A percentile compares a stretch with the other conserved stretches of the same genome.
Conservation (phyloP, 2,888 invertebrate species). For the Punctoribates punctum region DNA sequence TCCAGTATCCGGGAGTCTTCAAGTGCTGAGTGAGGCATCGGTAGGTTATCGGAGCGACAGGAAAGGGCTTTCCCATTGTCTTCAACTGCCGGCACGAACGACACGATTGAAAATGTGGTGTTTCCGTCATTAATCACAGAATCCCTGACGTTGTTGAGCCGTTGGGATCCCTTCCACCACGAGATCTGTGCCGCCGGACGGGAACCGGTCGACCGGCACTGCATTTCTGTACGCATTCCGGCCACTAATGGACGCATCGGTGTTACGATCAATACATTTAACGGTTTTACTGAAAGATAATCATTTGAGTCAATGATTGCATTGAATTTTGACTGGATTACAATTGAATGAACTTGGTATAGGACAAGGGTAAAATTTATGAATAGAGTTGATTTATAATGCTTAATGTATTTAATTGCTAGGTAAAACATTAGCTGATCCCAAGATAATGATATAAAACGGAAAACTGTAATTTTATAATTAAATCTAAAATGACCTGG, state of each 20-base stretch:
- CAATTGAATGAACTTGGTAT: too few relatives aligned
- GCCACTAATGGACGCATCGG: constrained; percentile 25
- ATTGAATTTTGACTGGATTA: too few relatives aligned
- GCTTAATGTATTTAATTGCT: too few relatives aligned
- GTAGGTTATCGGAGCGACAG: constrained; percentile 41
- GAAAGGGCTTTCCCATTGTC: constrained; percentile 43
- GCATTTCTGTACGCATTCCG: constrained; percentile 37
- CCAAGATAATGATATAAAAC: too few relatives aligned
- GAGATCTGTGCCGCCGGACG: constrained; percentile 41
- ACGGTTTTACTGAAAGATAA: constrained; percentile 34
- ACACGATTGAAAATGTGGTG: constrained; percentile 35
- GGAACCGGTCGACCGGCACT: constrained; percentile 35
- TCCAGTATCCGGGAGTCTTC: constrained; percentile 37
- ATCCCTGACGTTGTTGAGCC: constrained; percentile 37
- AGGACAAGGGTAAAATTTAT: too few relatives aligned
- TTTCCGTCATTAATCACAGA: constrained; percentile 41
- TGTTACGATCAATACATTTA: constrained; percentile 16
- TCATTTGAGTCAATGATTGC: too few relatives aligned
- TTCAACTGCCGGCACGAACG: constrained; percentile 40
- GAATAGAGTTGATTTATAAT: too few relatives aligned
- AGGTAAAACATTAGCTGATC: too few relatives aligned
- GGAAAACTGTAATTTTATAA: too few relatives aligned
- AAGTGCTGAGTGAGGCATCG: constrained; percentile 33
- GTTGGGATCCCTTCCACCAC: constrained; percentile 39
- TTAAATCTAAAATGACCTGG: too few relatives aligned